phyloP scores from a whole-genome alignment of 1,140 invertebrate species.

The Hypothenemus hampei region DNA sequence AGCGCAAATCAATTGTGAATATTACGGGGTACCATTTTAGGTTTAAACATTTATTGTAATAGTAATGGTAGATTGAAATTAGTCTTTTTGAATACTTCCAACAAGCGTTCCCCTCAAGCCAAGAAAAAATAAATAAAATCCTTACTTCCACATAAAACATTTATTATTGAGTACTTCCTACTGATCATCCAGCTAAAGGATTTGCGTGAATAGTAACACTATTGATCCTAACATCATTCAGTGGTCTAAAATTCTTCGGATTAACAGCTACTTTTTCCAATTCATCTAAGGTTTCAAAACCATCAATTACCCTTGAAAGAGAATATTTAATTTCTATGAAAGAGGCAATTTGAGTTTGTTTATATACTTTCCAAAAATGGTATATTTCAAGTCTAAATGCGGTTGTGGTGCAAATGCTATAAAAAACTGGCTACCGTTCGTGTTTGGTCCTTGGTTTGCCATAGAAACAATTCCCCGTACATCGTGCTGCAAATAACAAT shows the following conservation, averaged over 20 bases:
- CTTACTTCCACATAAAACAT: no score
- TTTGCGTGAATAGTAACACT: conserved; percentile 94
- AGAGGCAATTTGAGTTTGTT: conserved; percentile 36
- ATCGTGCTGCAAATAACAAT: conserved; percentile 63
- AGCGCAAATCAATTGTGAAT: no score
- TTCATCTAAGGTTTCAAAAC: conserved; percentile 92
- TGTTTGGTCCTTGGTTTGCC: conserved; percentile 98
- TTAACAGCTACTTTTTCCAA: conserved; percentile 93
- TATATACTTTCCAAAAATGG: conserved; percentile 95
- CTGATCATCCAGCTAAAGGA: conserved; percentile 73
- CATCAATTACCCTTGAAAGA: conserved; percentile 85
- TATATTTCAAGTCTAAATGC: conserved; percentile 96
- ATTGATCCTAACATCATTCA: conserved; percentile 80
- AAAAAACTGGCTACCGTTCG: conserved; percentile 99
- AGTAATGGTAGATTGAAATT: no score
- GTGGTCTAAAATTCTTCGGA: conserved; percentile 84
- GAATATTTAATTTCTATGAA: background rate
- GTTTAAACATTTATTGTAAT: no score
- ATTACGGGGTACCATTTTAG: no score
- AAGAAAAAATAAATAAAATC: no score
- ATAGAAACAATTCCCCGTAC: conserved; percentile 87
- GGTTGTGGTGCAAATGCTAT: conserved; percentile 90
- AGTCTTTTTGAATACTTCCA: no score
- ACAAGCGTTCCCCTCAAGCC: no score
- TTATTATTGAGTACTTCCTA: background rate